Evolutionary conservation across 2,113 vertebrate genomes (phyloP), one percentile per base, ranked within the genome.

Genomic region (Atherinomorus stipes): DNA sequence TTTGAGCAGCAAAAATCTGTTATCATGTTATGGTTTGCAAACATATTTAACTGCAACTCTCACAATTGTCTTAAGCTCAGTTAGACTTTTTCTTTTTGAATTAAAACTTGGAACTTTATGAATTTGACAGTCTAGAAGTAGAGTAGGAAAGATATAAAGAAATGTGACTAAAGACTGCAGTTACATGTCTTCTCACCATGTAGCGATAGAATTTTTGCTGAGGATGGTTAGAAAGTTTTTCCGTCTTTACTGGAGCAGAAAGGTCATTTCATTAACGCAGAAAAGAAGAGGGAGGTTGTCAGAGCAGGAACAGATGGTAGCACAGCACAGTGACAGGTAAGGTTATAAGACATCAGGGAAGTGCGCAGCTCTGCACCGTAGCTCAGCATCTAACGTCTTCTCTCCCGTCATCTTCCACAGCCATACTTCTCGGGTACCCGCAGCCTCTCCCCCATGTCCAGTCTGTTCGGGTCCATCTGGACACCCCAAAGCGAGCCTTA

Each of bases 391-490:
- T 15, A 44, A 40, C 15, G 4, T 34, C 1, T 34, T 22, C 1
- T 10, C 15, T 57, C 21, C 49, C 1, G 58, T 49, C 7, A 0
- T 56, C 25, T 34, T 61, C 50, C 26, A 0, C 93, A 99, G 98
- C 94, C 97, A 87, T 98, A 96, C 95, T 97, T 99, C 94, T 94
- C 96, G 42, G 98, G 96, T 57, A 97, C 98, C 69, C 95, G 98
- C 87, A 99, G 98, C 89, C 95, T 99, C 74, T 99, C 98, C 37
- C 98, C 97, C 2, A 98, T 99, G 97, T 99, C 98, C 90, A 96
- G 97, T 88, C 95, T 99, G 61, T 99, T 99, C 74, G 97, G 98
- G 54, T 99, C 98, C 87, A 99, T 99, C 91, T 99, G 98, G 98
- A 98, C 98, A 8, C 98, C 98, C 0, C 97, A 98, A 79, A 98